Percentiles rank a stretch among this genome's conserved stretches.
These are phyloP conservation scores for Tiliacea citrago DNA, from an alignment of 2,888 invertebrate species.

Conservation along the genomic window DNA sequence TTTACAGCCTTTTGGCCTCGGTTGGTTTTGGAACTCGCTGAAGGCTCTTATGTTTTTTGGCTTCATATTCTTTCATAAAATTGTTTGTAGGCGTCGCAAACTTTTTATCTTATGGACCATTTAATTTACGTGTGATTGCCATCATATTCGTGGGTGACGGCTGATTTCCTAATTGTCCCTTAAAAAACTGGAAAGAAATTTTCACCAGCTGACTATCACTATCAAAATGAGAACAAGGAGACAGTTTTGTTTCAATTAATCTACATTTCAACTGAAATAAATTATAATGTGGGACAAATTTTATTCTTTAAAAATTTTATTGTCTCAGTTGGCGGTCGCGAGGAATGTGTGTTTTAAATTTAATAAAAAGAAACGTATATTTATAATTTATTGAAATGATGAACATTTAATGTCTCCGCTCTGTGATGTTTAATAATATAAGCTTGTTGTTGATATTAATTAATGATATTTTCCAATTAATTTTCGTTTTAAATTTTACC, in stretches of 20 bases:
- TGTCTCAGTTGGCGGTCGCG: constrained; percentile 20
- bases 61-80: neutral
- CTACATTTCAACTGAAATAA: constrained; percentile 8
- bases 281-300: constrained; percentile 21
- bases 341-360: neutral
- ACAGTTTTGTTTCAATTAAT: constrained; percentile 20
- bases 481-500: constrained; percentile 25
- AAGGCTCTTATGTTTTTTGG: neutral
- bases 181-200: neutral
- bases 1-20: neutral
- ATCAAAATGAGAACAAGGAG: constrained; percentile 11
- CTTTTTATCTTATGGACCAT: neutral
- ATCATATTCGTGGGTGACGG: too few relatives aligned
- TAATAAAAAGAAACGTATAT: neutral
- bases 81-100: neutral
- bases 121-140: neutral
- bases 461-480: constrained; percentile 23
- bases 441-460: constrained; percentile 19
- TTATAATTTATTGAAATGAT: constrained; percentile 32
- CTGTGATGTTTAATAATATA: constrained; percentile 5
- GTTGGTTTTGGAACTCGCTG: neutral
- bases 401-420: constrained; percentile 24
- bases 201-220: neutral
- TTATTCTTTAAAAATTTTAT: constrained; percentile 29
- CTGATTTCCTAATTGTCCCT: neutral